These are phyloP conservation scores for Syngnathus floridae DNA, from an alignment of 2,113 vertebrate species.

Conservation along the genomic window DNA sequence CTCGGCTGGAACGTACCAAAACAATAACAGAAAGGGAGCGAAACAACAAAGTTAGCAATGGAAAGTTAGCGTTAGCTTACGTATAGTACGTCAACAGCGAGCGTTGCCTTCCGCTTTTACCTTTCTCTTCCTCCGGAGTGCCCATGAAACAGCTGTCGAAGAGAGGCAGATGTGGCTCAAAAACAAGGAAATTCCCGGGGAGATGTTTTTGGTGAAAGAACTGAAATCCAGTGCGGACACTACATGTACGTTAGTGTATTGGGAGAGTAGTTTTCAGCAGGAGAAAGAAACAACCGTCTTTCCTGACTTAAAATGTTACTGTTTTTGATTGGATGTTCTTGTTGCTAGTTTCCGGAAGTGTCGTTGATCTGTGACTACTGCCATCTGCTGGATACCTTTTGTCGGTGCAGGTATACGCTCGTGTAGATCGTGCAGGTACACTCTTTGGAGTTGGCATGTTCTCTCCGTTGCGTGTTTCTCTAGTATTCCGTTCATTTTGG, in stretches of 20 bases:
- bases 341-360: slow-evolving; percentile 66
- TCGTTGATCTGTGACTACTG: neutral
- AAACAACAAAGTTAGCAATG: slow-evolving; percentile 22
- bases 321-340: slow-evolving; percentile 64
- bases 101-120: slow-evolving; percentile 43
- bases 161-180: slow-evolving; percentile 11
- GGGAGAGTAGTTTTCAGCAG: slow-evolving; percentile 18
- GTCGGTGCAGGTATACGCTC: neutral
- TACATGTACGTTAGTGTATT: slow-evolving; percentile 4
- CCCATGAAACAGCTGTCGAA: slow-evolving; percentile 65
- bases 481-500: too few species aligned
- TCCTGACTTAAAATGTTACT: slow-evolving; percentile 62
- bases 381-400: slow-evolving; percentile 27
- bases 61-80: slow-evolving; percentile 26
- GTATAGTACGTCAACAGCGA: neutral
- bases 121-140: slow-evolving; percentile 68
- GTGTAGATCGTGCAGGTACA: too few species aligned
- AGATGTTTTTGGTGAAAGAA: neutral
- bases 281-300: slow-evolving; percentile 24
- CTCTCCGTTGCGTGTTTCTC: too few species aligned
- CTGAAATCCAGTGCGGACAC: neutral
- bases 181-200: neutral
- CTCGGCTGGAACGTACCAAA: neutral
- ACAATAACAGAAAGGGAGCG: neutral
- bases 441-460: too few species aligned